Base-by-base conservation (phyloP, 2,888 invertebrate genomes). In the Allolobophora icterica region DNA sequence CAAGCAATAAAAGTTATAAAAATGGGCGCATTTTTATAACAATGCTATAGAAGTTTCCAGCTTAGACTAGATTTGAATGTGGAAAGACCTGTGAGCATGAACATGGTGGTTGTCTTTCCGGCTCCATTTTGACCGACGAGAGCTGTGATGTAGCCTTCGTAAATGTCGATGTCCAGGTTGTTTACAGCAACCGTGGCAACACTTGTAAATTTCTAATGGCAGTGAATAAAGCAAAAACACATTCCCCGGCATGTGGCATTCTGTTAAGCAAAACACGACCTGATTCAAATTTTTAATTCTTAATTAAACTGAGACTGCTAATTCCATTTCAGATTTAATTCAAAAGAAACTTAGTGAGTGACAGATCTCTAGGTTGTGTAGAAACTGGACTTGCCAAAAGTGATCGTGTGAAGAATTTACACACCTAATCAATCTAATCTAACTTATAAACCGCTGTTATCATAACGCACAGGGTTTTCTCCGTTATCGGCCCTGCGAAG, bases 101-200 rank as follows among this genome's bases (percentile, higher is more conserved):
- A 97, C 96, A 98, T 98, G 2, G 98, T 98, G 0, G 98, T 98
- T 0, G 98, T 98, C 96, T 98, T 98, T 58, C 98, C 98, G 90
- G 97, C 98, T 21, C 98, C 98, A 94, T 98, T 98, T 94, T 98
- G 97, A 0, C 98, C 98, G 34, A 98, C 96, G 34, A 98, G 96
- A 1, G 97, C 97, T 0, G 98, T 98, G 84, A 98, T 98, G 95
- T 98, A 97, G 0, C 97, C 97, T 94, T 97, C 96, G 94, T 97
- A 97, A 94, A 98, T 97, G 92, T 97, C 97, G 94, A 98, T 95
- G 19, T 96, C 96, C 42, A 98, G 96, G 92, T 97, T 96, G 93
- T 96, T 96, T 0, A 98, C 97, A 35, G 97, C 90, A 8, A 95
- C 94, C 93, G 94, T 95, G 38, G 13, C 45, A n/a, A 24, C 34